These are phyloP conservation scores for silkworm (Bombyx mori) DNA, from an alignment of 1,140 invertebrate genomes.

Conservation along the genomic window ASM3026992v2 NC_085108.1:7218001-7218500, in stretches of 20 bases:
- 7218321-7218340: neutral
- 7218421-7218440: neutral
- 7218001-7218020: too few relatives aligned
- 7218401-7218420: too few relatives aligned
- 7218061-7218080: too few relatives aligned
- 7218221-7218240: neutral
- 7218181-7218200: too few relatives aligned
- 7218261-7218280: neutral
- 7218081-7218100: too few relatives aligned
- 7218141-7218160: too few relatives aligned
- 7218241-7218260: neutral
- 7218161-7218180: too few relatives aligned
- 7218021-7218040: neutral
- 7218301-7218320: too few relatives aligned
- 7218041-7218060: conserved; percentile 1
- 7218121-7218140: too few relatives aligned
- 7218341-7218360: neutral
- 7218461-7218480: too few relatives aligned
- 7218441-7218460: conserved; percentile 3
- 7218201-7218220: too few relatives aligned
- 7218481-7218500: neutral
- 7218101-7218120: too few relatives aligned
- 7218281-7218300: neutral
- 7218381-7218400: neutral
- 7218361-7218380: neutral